A percentile compares a stretch with the other conserved stretches of the same genome.
Evolutionary conservation across 2,113 vertebrate genomes (phyloP).

Genomic region (Aldabrachelys gigantea): DNA sequence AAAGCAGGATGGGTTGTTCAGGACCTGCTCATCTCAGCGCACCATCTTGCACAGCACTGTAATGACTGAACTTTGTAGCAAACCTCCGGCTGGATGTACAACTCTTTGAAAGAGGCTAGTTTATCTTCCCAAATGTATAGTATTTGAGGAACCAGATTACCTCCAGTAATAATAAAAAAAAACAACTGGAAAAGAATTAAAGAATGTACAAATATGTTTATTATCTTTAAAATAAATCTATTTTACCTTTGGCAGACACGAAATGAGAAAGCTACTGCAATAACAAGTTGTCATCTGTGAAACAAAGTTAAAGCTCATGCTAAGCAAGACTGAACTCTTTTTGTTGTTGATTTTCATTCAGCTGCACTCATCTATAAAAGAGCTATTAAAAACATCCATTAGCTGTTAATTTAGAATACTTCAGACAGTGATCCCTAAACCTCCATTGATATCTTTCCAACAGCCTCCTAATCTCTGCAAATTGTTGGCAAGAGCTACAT

Average conservation of each 20-base stretch:
- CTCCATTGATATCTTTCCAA: slow-evolving; percentile 66
- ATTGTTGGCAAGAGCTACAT: slow-evolving; percentile 65
- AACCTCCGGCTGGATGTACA: slow-evolving; percentile 46
- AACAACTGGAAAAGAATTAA: neutral
- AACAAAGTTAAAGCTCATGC: slow-evolving; percentile 41
- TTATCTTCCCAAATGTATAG: neutral
- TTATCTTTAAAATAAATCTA: slow-evolving; percentile 58
- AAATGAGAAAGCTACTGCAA: slow-evolving; percentile 34
- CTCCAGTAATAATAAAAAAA: neutral
- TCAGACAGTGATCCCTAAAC: slow-evolving; percentile 64
- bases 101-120: slow-evolving; percentile 37
- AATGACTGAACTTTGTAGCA: slow-evolving; percentile 51
- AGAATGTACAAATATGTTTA: slow-evolving; percentile 31
- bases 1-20: slow-evolving; percentile 59
- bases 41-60: neutral
- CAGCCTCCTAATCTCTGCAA: slow-evolving; percentile 65
- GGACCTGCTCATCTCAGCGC: neutral
- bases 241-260: slow-evolving; percentile 37
- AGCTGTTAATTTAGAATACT: slow-evolving; percentile 72
- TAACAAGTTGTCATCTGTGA: slow-evolving; percentile 53
- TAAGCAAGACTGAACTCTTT: slow-evolving; percentile 44
- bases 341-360: slow-evolving; percentile 54
- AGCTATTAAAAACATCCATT: slow-evolving; percentile 72
- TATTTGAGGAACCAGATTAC: neutral
- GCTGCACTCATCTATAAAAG: slow-evolving; percentile 60